These are phyloP conservation scores for Euura saliciscinereae DNA, from an alignment of 1,140 invertebrate species.

Conservation along the genomic window DNA sequence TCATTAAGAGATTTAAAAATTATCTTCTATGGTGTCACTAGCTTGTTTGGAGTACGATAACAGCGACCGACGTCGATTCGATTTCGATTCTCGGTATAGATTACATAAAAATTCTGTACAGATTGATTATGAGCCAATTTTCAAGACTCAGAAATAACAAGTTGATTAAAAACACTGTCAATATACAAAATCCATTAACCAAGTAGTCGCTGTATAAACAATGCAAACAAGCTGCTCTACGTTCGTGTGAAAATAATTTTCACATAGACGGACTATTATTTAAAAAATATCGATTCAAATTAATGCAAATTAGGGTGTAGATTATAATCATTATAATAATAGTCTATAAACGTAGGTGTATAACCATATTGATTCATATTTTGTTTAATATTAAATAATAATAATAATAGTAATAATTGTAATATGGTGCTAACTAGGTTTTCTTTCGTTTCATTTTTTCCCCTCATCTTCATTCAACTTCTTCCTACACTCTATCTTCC, in stretches of 20 bases:
- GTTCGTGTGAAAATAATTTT: neutral
- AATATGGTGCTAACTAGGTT: neutral
- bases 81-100: too few species aligned
- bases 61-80: too few species aligned
- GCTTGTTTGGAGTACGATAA: too few species aligned
- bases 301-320: neutral
- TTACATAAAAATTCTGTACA: neutral
- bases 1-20: too few species aligned
- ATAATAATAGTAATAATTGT: neutral
- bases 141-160: neutral
- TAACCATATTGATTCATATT: neutral
- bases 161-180: neutral
- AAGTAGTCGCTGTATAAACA: neutral
- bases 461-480: neutral
- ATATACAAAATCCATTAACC: neutral
- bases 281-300: neutral
- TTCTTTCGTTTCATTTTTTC: neutral
- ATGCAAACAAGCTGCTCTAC: too few species aligned
- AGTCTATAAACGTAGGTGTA: neutral
- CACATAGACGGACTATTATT: neutral
- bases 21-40: too few species aligned
- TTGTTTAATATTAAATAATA: neutral
- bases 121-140: neutral
- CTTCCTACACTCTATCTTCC: neutral
- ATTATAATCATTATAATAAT: neutral